Conservation (phyloP, 2,888 invertebrate genomes). For the Thalpophila matura region DNA sequence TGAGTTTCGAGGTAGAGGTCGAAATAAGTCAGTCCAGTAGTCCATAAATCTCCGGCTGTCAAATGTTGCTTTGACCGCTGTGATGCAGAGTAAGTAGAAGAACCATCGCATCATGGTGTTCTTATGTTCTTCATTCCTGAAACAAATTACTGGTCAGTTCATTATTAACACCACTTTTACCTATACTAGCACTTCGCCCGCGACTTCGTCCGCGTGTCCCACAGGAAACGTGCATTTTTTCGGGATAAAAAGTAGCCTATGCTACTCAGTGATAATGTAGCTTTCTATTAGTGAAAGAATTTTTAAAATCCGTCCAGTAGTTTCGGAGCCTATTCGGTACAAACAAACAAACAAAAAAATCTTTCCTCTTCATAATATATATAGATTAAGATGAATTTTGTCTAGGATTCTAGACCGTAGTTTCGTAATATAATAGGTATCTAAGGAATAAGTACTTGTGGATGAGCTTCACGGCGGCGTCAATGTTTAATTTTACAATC, state of each 20-base stretch:
- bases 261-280: too few species aligned
- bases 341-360: too few species aligned
- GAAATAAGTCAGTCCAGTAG: conserved; percentile 84
- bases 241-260: too few species aligned
- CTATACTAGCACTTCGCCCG: too few species aligned
- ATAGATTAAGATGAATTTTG: too few species aligned
- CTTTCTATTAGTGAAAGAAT: too few species aligned
- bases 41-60: conserved; percentile 76
- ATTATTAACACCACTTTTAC: background rate
- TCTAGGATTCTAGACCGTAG: background rate
- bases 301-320: too few species aligned
- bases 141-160: conserved; percentile 56
- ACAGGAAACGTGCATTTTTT: too few species aligned
- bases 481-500: conserved; percentile 46
- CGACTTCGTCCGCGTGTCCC: too few species aligned
- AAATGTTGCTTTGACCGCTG: conserved; percentile 58
- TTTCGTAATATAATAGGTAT: background rate
- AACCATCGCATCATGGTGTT: conserved; percentile 74
- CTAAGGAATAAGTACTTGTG: conserved; percentile 18
- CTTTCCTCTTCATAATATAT: too few species aligned
- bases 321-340: too few species aligned
- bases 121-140: conserved; percentile 72
- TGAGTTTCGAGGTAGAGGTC: conserved; percentile 78
- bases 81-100: conserved; percentile 67
- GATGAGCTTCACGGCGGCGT: conserved; percentile 16